Base-by-base conservation (phyloP, 2,113 vertebrate species). In the Channa maculata region DNA sequence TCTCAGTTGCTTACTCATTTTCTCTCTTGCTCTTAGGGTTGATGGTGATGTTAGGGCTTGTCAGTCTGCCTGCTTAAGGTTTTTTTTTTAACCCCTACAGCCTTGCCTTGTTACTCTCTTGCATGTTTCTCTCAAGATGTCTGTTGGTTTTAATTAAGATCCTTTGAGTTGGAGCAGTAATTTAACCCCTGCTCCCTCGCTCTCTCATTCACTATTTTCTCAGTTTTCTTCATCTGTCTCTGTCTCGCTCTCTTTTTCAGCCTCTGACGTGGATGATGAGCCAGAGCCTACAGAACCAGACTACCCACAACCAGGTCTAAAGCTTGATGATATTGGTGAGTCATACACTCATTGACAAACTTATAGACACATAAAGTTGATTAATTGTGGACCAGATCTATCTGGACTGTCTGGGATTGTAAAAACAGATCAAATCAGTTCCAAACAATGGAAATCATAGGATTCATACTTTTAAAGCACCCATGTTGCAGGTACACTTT, bases 291-390 rank as follows among this genome's bases (percentile, higher is more conserved):
- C 97, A 86, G 95, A 97, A 88, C 94, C 96, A 73, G 96, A 96
- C 93, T 96, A 97, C 94, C 98, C 96, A 59, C 95, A 95, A 92
- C 97, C 97, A 39, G 96, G 96, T 89, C 95, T 98, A 92, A 97
- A 96, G 93, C 95, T 98, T 54, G 95, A 97, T 85, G 96, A 98
- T 87, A 91, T 97, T 77, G 96, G 97, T 99, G 94, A 96, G 97
- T 89, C 84, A 73, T 2, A 50, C 15, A 6, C 12, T 53, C 49
- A 71, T 24, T 24, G 51, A 36, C 49, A 7, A 46, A 65, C 33
- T 8, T 59, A 41, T 11, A 33, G 15, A 51, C 65, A 67, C 60
- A 55, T 52, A 53, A 58, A 38, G 15, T 5, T 59, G 54, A 49
- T 49, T 67, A 44, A 77, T 41, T 11, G 34, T 63, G 44, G 48